Percentiles rank a stretch among this genome's conserved stretches.
phyloP scores from a whole-genome alignment of 2,888 invertebrate genomes.

The Clostera curtula region DNA sequence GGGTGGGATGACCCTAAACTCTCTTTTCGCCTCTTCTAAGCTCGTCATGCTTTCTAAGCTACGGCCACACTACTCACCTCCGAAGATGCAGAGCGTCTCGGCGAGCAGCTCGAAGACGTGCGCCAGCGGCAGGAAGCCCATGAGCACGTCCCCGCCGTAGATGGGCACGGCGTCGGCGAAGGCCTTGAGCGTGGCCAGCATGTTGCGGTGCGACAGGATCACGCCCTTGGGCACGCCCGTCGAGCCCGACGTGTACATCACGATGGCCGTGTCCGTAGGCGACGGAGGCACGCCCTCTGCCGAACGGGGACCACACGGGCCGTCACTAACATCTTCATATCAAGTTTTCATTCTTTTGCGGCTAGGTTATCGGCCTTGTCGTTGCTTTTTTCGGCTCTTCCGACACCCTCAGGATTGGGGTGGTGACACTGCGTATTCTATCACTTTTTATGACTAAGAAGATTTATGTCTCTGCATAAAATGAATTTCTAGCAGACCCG shows the following conservation, averaged over 20 bases:
- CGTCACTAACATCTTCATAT: too few species aligned
- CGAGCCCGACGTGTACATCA: slow-evolving; percentile 99
- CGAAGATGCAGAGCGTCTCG: slow-evolving; percentile 88
- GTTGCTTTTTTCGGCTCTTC: too few species aligned
- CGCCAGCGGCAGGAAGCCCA: slow-evolving; percentile 97
- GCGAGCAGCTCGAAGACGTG: slow-evolving; percentile 97
- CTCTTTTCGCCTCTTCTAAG: too few species aligned
- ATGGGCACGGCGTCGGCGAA: slow-evolving; percentile 87
- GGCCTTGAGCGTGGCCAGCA: slow-evolving; percentile 85
- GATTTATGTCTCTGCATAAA: too few species aligned
- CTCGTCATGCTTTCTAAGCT: too few species aligned
- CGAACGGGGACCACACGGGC: slow-evolving; percentile 14
- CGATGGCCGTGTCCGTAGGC: slow-evolving; percentile 90
- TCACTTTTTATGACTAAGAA: too few species aligned
- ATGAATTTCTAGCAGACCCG: too few species aligned
- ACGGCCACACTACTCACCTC: slow-evolving; percentile 84
- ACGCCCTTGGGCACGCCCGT: slow-evolving; percentile 97
- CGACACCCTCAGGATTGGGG: too few species aligned
- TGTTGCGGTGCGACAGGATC: slow-evolving; percentile 86
- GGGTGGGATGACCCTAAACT: too few species aligned
- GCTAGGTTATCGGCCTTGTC: too few species aligned
- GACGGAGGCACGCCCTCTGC: slow-evolving; percentile 77
- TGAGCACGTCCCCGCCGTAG: slow-evolving; percentile 84
- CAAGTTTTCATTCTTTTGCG: too few species aligned
- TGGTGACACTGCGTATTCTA: too few species aligned